Evolutionary conservation across 2,797 vertebrate genomes (phyloP).

Genomic region (Xiphophorus birchmanni): DNA sequence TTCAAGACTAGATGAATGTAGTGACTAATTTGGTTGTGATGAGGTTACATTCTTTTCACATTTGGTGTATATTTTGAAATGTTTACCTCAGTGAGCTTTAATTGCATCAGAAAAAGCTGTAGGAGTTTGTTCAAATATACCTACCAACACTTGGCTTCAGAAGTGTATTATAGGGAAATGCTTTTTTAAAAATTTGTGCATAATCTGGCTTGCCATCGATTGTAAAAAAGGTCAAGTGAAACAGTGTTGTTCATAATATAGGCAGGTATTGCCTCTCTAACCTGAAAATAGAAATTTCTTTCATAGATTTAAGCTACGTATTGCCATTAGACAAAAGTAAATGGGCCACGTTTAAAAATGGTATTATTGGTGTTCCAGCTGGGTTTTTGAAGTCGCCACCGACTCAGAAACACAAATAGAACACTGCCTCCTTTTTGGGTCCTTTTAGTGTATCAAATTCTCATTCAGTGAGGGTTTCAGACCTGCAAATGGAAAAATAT

Average conservation of each 20-base stretch:
- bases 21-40: background rate
- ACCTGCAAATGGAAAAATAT: background rate
- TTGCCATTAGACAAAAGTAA: background rate
- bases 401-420: background rate
- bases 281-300: background rate
- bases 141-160: background rate
- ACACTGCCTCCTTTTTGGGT: background rate
- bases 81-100: background rate
- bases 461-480: background rate
- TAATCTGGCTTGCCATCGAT: background rate
- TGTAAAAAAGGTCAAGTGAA: background rate
- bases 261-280: background rate
- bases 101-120: background rate
- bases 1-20: too few species aligned
- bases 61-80: background rate
- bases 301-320: background rate
- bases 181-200: background rate
- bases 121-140: background rate
- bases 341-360: background rate
- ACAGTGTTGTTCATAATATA: background rate
- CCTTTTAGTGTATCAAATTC: background rate
- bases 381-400: background rate
- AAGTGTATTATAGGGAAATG: background rate
- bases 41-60: background rate
- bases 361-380: background rate